phyloP scores from a whole-genome alignment of 1,140 invertebrate species.

The Coelopa frigida region DNA sequence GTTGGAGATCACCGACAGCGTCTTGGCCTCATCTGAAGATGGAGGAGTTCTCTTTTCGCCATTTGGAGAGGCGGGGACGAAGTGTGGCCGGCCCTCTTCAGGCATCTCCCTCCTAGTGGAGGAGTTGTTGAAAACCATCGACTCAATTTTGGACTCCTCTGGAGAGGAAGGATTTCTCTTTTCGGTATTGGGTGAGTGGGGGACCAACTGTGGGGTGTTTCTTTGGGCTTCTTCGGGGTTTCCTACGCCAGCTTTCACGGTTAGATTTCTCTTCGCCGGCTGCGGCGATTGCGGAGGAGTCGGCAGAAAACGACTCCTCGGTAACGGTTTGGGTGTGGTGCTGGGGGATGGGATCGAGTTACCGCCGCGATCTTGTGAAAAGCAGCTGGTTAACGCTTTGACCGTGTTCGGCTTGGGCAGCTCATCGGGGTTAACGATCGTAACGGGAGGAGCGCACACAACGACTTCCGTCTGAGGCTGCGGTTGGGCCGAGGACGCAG shows the following conservation, averaged over 20 bases:
- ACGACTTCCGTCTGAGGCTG: constrained; percentile 23
- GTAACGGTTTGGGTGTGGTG: constrained; percentile 26
- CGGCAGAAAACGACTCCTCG: constrained; percentile 36
- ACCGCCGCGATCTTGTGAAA: constrained; percentile 15
- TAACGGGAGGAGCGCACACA: constrained; percentile 34
- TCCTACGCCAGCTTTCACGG: not conserved
- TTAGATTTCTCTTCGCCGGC: constrained; percentile 10
- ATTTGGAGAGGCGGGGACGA: not conserved
- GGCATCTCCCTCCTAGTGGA: no score
- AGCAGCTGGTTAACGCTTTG: constrained; percentile 36
- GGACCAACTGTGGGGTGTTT: no score
- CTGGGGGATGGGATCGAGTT: constrained; percentile 7
- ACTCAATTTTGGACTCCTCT: not conserved
- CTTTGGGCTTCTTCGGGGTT: not conserved
- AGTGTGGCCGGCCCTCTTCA: no score
- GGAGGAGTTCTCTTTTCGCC: not conserved
- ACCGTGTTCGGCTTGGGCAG: constrained; percentile 39
- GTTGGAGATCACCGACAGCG: constrained; percentile 13
- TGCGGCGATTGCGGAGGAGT: constrained; percentile 34
- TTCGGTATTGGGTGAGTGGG: no score
- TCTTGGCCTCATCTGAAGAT: constrained; percentile 4
- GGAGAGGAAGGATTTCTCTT: not conserved
- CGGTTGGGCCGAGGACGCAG: not conserved
- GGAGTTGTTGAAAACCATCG: no score
- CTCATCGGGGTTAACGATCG: constrained; percentile 35